phyloP scores from a whole-genome alignment of 2,888 invertebrate genomes.

The Stenolophus ochropezus region DNA sequence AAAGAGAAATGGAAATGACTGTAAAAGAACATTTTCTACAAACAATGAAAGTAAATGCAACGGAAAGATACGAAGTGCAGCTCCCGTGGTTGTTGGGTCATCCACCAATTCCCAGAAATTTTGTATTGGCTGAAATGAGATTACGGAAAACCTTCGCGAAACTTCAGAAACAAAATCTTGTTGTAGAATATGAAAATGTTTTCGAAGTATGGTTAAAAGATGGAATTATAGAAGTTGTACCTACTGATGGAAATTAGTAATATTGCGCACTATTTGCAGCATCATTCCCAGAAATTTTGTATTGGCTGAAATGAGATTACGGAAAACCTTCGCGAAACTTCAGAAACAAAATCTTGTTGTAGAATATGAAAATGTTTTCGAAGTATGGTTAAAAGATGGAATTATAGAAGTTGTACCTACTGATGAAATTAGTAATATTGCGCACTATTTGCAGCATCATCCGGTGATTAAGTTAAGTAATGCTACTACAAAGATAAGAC shows the following conservation, averaged over 20 bases:
- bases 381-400: constrained; percentile 12
- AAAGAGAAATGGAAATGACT: constrained; percentile 59
- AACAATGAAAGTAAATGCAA: constrained; percentile 63
- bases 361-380: not conserved
- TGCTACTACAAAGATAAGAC: constrained; percentile 62
- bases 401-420: constrained; percentile 63
- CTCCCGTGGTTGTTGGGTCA: constrained; percentile 65
- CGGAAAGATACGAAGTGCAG: constrained; percentile 65
- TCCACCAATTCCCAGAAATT: constrained; percentile 62
- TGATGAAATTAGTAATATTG: constrained; percentile 19
- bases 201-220: not conserved
- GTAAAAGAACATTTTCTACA: constrained; percentile 62
- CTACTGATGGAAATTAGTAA: constrained; percentile 24
- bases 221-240: constrained; percentile 63
- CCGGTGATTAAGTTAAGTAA: constrained; percentile 61
- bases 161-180: not conserved
- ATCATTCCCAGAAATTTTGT: no score
- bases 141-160: constrained; percentile 51
- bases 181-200: not conserved
- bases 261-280: constrained; percentile 60
- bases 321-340: constrained; percentile 30
- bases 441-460: constrained; percentile 60
- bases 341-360: not conserved
- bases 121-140: constrained; percentile 58
- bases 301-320: constrained; percentile 56